A percentile compares a stretch with the other conserved stretches of the same genome.
These are phyloP conservation scores for Aix galericulata DNA, from an alignment of 2,113 vertebrate genomes.

Conservation along the genomic window DNA sequence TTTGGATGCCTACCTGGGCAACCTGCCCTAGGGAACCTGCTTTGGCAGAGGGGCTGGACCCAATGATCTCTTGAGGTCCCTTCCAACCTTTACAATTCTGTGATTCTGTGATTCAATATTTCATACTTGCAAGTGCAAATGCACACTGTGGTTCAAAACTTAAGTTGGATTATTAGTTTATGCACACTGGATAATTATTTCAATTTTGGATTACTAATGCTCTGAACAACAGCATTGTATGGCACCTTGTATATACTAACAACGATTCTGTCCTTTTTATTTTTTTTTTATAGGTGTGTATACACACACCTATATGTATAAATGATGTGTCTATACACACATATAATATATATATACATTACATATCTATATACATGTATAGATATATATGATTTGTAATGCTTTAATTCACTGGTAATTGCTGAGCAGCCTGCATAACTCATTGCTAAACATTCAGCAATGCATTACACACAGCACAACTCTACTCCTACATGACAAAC, in stretches of 20 bases:
- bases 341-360: neutral
- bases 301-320: rapidly evolving
- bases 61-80: no score
- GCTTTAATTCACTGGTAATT: neutral
- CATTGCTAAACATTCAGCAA: neutral
- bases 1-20: no score
- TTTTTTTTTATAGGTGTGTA: neutral
- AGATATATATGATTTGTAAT: neutral
- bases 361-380: neutral
- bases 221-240: neutral
- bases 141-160: slow-evolving; percentile 28
- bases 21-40: no score
- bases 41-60: no score
- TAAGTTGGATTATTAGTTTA: slow-evolving; percentile 5
- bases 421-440: no score
- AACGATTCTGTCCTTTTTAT: neutral
- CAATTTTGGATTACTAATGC: neutral
- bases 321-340: rapidly evolving
- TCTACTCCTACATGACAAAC: neutral
- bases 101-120: neutral
- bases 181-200: slow-evolving; percentile 14
- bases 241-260: neutral
- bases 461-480: neutral
- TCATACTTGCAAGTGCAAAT: slow-evolving; percentile 21
- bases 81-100: no score